These are phyloP conservation scores for Lota lota DNA, from an alignment of 2,113 vertebrate species.

Conservation along the genomic window DNA sequence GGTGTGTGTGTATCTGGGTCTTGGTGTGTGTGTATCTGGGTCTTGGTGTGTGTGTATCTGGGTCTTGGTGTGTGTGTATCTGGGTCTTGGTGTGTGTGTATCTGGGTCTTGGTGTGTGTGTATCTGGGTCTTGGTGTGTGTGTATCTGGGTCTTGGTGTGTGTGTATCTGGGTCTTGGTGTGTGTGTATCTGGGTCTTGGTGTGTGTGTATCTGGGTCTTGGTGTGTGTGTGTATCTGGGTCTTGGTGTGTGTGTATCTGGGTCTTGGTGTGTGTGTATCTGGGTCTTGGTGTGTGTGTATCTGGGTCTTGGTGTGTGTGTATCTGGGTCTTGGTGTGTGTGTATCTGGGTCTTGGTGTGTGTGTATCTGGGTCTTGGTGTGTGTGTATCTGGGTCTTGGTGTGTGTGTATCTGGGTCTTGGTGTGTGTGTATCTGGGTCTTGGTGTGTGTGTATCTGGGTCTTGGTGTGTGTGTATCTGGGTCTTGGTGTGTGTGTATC, in stretches of 20 bases:
- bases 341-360: conserved; percentile 50
- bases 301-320: conserved; percentile 52
- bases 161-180: no score
- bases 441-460: conserved; percentile 54
- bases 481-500: conserved; percentile 55
- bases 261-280: conserved; percentile 55
- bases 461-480: no score
- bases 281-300: no score
- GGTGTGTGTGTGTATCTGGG: conserved; percentile 54
- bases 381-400: no score
- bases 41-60: conserved; percentile 54
- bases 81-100: conserved; percentile 55
- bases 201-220: no score
- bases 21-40: no score
- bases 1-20: conserved; percentile 58
- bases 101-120: no score
- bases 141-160: conserved; percentile 66
- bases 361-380: conserved; percentile 64
- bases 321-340: conserved; percentile 66
- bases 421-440: no score
- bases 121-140: conserved; percentile 50
- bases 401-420: conserved; percentile 60
- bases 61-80: no score
- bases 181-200: conserved; percentile 62
- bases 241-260: no score